Evolutionary conservation across 2,113 vertebrate species (phyloP).

Genomic region (Cyanistes caeruleus): DNA sequence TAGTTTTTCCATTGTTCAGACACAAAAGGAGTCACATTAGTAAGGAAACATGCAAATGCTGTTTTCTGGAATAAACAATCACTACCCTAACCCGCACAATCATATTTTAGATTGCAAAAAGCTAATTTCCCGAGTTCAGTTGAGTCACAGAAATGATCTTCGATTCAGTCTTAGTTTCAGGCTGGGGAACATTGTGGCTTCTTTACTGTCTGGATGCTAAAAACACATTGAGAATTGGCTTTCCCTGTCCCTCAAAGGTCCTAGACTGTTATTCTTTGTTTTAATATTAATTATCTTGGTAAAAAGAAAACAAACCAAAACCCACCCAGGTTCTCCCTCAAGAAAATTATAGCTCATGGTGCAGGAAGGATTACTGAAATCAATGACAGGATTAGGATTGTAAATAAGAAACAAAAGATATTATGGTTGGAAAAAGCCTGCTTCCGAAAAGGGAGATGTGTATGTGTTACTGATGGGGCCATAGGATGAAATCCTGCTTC

Average conservation of each 20-base stretch:
- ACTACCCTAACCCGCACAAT: neutral
- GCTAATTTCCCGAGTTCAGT: neutral
- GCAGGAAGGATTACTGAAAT: constrained; percentile 73
- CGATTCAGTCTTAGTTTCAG: neutral
- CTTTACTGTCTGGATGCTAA: neutral
- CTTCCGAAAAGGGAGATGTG: constrained; percentile 34
- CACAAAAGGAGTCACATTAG: neutral
- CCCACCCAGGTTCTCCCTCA: constrained; percentile 2
- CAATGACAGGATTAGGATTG: constrained; percentile 69
- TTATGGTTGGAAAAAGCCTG: constrained; percentile 35
- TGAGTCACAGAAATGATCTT: neutral
- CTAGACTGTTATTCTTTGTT: constrained; percentile 20
- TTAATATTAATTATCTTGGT: constrained; percentile 65
- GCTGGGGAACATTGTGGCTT: neutral
- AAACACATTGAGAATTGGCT: neutral
- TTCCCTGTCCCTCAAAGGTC: neutral
- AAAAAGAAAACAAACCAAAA: neutral
- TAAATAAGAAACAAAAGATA: constrained; percentile 70
- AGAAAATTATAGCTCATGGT: constrained; percentile 59
- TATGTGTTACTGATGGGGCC: constrained; percentile 32
- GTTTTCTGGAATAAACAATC: neutral
- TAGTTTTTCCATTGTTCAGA: neutral
- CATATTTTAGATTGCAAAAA: neutral
- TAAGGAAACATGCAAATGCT: neutral
- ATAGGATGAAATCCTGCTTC: constrained; percentile 43